Percentiles rank a stretch among this genome's conserved stretches.
These are phyloP conservation scores for Cheilosia urbana DNA, from an alignment of 2,888 invertebrate species.

Conservation along the genomic window DNA sequence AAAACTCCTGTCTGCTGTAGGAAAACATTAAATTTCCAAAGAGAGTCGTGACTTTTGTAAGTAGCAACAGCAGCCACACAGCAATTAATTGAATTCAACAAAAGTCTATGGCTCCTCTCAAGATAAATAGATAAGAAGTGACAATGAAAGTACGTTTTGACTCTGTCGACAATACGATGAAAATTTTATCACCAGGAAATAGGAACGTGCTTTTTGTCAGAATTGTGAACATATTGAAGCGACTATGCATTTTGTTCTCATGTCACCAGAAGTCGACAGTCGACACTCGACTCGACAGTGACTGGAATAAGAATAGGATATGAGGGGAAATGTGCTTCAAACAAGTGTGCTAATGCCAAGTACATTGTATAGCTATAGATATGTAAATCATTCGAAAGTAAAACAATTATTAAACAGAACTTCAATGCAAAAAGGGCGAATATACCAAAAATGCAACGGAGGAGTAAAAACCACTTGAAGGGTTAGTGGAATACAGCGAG, in stretches of 20 bases:
- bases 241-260: slow-evolving; percentile 12
- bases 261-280: slow-evolving; percentile 4
- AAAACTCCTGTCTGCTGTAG: too few species aligned
- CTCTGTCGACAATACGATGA: slow-evolving; percentile 1
- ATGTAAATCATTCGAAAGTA: neutral
- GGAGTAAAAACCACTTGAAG: neutral
- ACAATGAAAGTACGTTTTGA: slow-evolving; percentile 25
- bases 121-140: slow-evolving; percentile 34
- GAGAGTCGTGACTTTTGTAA: neutral
- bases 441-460: neutral
- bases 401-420: neutral
- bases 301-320: slow-evolving; percentile 12
- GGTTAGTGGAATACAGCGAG: neutral
- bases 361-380: neutral
- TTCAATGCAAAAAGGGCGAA: neutral
- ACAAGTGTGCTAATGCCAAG: neutral
- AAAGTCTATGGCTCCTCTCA: slow-evolving; percentile 16
- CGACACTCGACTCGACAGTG: neutral
- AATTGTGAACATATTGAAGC: slow-evolving; percentile 15
- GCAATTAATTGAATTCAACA: slow-evolving; percentile 26
- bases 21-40: neutral
- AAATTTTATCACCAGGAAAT: slow-evolving; percentile 4
- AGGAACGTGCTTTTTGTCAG: slow-evolving; percentile 27
- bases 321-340: neutral
- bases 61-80: neutral